Conservation (phyloP, 2,113 vertebrate species). For the Dicentrarchus labrax region DNA sequence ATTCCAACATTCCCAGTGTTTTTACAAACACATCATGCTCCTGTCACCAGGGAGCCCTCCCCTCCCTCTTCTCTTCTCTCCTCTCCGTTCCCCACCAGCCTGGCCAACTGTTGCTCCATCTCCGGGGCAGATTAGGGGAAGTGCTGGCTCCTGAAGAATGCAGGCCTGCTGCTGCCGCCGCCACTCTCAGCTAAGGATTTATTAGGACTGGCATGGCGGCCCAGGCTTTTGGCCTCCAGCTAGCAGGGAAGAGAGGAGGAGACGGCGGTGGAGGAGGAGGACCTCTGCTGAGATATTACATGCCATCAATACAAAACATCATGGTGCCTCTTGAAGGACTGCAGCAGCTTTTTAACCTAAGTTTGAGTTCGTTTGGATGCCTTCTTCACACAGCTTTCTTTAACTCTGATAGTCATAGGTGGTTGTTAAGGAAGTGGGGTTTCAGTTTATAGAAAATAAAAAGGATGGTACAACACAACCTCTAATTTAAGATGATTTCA, state of each 20-base stretch:
- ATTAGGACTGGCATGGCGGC: slow-evolving; percentile 72
- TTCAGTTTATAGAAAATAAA: slow-evolving; percentile 9
- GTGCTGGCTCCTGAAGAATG: slow-evolving; percentile 79
- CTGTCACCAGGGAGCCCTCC: slow-evolving; percentile 51
- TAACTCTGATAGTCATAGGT: neutral
- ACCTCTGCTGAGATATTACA: slow-evolving; percentile 67
- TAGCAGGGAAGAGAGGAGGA: slow-evolving; percentile 35
- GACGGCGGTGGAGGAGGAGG: slow-evolving; percentile 44
- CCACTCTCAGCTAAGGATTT: slow-evolving; percentile 76
- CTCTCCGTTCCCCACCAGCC: slow-evolving; percentile 39
- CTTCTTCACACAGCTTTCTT: slow-evolving; percentile 14
- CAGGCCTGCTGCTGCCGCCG: slow-evolving; percentile 68
- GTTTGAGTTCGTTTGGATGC: neutral
- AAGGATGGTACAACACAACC: neutral
- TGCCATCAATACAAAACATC: slow-evolving; percentile 58
- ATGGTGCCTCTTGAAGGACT: slow-evolving; percentile 38
- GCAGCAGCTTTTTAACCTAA: slow-evolving; percentile 17
- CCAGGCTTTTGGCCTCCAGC: slow-evolving; percentile 62
- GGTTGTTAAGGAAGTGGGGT: neutral
- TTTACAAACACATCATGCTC: slow-evolving; percentile 71
- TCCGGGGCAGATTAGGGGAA: slow-evolving; percentile 76
- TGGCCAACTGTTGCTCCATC: slow-evolving; percentile 78
- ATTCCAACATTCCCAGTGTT: slow-evolving; percentile 68
- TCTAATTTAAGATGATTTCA: neutral
- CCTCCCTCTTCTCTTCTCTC: neutral